Conservation (phyloP, 2,113 vertebrate species). For the Spermophilus dauricus region DNA sequence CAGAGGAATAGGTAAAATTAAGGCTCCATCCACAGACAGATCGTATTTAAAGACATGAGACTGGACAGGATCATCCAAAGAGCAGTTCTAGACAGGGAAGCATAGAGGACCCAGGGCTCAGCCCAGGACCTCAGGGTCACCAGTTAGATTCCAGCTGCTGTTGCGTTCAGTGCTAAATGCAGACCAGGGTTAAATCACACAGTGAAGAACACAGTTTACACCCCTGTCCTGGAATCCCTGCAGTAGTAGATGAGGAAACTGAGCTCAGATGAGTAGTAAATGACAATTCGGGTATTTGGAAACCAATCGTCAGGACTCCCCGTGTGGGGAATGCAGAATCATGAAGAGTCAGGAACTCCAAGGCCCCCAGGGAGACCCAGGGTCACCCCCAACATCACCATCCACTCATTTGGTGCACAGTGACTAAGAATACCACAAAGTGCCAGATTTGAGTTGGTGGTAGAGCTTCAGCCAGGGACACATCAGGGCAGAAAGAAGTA, state of each 20-base stretch:
- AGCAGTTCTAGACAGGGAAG: neutral
- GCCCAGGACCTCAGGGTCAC: neutral
- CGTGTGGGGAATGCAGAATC: too few relatives aligned
- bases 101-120: neutral
- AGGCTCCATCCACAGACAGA: neutral
- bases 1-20: neutral
- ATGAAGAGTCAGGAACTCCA: neutral
- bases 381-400: neutral
- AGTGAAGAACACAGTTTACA: too few relatives aligned
- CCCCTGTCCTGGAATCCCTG: neutral
- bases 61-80: neutral
- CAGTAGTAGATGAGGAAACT: neutral
- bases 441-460: neutral
- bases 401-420: neutral
- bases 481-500: neutral
- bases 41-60: neutral
- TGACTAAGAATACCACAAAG: neutral
- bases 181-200: neutral
- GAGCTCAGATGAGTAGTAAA: neutral
- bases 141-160: neutral
- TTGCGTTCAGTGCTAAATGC: rapidly evolving
- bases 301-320: neutral
- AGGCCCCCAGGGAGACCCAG: neutral
- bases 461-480: neutral
- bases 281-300: neutral